Evolutionary conservation across 30 jellyfish, hydroid and myxozoan species (phyloP).

Genomic region (Hydractinia symbiolongicarpus): DNA sequence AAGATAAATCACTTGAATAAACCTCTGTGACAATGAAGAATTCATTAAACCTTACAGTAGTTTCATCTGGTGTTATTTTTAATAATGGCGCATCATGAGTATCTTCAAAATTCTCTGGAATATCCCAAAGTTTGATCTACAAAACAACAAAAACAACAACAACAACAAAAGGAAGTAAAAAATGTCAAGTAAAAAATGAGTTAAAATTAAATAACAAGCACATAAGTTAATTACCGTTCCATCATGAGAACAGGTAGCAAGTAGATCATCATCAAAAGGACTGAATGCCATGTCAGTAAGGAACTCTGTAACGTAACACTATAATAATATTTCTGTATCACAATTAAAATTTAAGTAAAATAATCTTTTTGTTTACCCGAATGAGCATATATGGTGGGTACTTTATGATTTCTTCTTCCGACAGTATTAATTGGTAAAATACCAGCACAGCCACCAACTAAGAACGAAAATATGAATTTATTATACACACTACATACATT

Average conservation of each 20-base stretch:
- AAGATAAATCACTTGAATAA: not conserved
- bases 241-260: conserved; percentile 76
- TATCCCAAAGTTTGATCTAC: conserved; percentile 62
- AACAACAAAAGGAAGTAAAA: not conserved
- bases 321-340: not conserved
- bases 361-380: conserved; percentile 38
- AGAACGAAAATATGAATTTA: not conserved
- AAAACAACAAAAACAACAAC: not conserved
- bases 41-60: conserved; percentile 16
- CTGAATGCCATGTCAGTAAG: conserved; percentile 75
- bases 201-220: not conserved
- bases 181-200: not conserved
- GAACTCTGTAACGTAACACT: conserved; percentile 40
- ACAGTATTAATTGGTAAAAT: conserved; percentile 62
- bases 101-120: conserved; percentile 61
- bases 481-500: not conserved
- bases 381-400: conserved; percentile 87
- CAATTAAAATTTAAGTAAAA: not conserved
- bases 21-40: not conserved
- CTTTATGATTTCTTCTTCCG: conserved; percentile 61
- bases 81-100: conserved; percentile 18
- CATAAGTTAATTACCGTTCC: conserved; percentile 48
- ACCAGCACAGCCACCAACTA: conserved; percentile 87
- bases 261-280: conserved; percentile 64
- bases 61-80: conserved; percentile 19